Conservation (phyloP, 2,113 vertebrate genomes). For the Nesogale talazaci region DNA sequence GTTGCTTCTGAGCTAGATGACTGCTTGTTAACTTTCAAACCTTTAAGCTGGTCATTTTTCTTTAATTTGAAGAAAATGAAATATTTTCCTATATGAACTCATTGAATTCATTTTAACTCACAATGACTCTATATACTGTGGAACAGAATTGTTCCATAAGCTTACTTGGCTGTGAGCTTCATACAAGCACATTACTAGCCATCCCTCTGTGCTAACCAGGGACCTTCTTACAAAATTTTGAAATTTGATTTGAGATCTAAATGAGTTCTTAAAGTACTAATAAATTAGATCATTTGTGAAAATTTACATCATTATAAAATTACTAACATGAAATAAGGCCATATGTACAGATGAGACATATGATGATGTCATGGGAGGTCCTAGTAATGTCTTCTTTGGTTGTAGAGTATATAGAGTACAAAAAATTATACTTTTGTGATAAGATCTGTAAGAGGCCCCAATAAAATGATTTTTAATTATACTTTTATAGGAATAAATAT, state of each 20-base stretch:
- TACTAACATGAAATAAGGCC: not conserved
- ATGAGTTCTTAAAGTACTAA: not conserved
- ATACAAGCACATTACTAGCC: not conserved
- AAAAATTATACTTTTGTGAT: not conserved
- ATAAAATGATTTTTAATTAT: not conserved
- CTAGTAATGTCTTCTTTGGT: not conserved
- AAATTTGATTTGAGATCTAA: not conserved
- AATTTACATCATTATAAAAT: not conserved
- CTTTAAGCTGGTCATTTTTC: no score
- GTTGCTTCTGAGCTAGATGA: no score
- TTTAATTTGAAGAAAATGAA: conserved; percentile 25
- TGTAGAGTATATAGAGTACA: not conserved
- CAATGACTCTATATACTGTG: not conserved
- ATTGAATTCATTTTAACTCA: not conserved
- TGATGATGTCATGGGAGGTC: not conserved
- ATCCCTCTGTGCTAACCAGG: not conserved
- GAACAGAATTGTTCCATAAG: not conserved
- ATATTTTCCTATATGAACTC: not conserved
- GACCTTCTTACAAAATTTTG: not conserved
- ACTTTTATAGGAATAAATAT: not conserved
- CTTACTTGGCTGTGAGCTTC: not conserved
- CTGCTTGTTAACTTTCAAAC: no score
- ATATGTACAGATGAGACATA: not conserved
- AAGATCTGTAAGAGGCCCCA: no score
- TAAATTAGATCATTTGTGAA: not conserved